These are phyloP conservation scores for Enteromius unitaeniatus DNA, from an alignment of 2,797 vertebrate genomes.

Conservation along the genomic window DNA sequence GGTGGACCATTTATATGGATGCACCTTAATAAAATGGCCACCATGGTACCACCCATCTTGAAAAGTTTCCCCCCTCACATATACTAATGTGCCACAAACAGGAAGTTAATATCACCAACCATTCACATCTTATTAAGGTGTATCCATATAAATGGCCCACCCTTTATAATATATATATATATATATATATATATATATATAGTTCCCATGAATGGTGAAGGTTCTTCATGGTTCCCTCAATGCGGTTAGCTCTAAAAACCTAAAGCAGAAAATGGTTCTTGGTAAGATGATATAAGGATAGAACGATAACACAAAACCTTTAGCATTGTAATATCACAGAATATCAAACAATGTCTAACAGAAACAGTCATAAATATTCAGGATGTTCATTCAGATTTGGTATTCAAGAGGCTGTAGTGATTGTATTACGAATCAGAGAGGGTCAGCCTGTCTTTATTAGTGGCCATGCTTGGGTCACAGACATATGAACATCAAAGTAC, in stretches of 20 bases:
- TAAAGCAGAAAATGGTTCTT: background rate
- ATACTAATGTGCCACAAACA: no score
- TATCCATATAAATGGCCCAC: no score
- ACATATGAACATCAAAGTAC: conserved; percentile 20
- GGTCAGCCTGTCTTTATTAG: conserved; percentile 28
- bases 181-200: no score
- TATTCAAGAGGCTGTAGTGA: conserved; percentile 17
- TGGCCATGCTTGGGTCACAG: conserved; percentile 34
- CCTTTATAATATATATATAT: no score
- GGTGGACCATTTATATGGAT: no score
- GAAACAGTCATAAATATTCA: conserved; percentile 20
- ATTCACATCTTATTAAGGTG: no score
- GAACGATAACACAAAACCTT: background rate
- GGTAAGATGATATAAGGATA: background rate
- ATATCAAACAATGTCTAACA: background rate
- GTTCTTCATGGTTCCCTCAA: background rate
- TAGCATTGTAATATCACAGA: background rate
- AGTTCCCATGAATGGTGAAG: background rate
- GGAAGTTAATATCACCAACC: no score
- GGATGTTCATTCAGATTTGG: background rate
- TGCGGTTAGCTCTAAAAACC: background rate
- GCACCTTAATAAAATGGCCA: no score
- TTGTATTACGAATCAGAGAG: conserved; percentile 16
- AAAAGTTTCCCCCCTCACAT: no score
- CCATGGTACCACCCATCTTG: no score